Evolutionary conservation across 2,113 vertebrate species (phyloP).

Genomic region (Hippopotamus amphibius): DNA sequence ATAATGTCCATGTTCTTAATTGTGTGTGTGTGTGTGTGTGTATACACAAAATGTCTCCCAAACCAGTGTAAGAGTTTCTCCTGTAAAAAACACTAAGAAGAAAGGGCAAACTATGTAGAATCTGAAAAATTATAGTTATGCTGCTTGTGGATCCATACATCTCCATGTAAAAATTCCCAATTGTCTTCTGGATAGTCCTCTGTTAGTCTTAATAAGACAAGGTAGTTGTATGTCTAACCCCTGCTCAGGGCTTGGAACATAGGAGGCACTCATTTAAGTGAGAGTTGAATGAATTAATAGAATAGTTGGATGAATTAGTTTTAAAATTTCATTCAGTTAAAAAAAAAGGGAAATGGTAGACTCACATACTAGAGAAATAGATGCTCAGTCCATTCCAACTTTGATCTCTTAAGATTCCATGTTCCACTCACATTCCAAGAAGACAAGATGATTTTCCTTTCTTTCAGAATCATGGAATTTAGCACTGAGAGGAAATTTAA

Average conservation of each 20-base stretch:
- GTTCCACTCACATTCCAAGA: constrained; percentile 5
- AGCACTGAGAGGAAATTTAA: constrained; percentile 15
- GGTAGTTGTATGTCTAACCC: neutral
- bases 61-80: neutral
- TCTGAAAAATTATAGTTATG: neutral
- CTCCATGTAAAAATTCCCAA: neutral
- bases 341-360: neutral
- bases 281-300: neutral
- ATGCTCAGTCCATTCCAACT: neutral
- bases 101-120: neutral
- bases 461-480: neutral
- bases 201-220: neutral
- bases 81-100: constrained; percentile 7
- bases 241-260: neutral
- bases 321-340: constrained; percentile 15
- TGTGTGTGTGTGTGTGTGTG: neutral
- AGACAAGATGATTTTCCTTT: constrained; percentile 29
- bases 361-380: neutral
- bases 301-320: neutral
- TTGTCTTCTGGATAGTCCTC: neutral
- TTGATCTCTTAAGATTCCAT: neutral
- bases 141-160: neutral
- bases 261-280: neutral
- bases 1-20: neutral
- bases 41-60: neutral